Evolutionary conservation across 2,113 vertebrate genomes (phyloP), one percentile per base, ranked within the genome.

Genomic region (Benitochromis conjunctus): DNA sequence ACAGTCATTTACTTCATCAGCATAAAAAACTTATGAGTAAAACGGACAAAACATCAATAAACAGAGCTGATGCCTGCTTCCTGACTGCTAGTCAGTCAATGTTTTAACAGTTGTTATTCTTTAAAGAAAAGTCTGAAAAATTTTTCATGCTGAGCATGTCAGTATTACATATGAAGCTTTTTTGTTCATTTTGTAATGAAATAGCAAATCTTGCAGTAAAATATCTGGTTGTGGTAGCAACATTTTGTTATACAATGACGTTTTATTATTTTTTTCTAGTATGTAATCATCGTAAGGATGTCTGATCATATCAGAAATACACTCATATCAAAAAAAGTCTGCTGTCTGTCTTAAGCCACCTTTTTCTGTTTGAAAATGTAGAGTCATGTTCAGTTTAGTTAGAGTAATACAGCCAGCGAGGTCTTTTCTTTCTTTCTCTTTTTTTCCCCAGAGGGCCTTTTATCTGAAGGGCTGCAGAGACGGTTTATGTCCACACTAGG

Each of bases 371-470:
- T 29, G 21, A 58, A 80, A 43, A 31, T 80, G 55, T 57, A 24
- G 54, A 38, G 21, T 80, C 16, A 58, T 43, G 36, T 26, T 14
- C 38, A 48, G 19, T 60, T 56, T 43, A 56, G 18, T 0, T 54
- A 56, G 24, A 57, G 34, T 74, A 56, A 41, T 46, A 7, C 11
- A 29, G 34, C 11, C 24, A 26, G 13, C 0, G 1, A 13, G 31
- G 4, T 41, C n/a, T 54, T 43, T 79, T 84, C 54, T 81, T 13
- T 38, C 64, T 81, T 54, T 86, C 16, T 9, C 34, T 18, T 82
- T 53, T 11, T 81, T 18, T 82, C 53, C 31, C 21, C 19, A 79
- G 8, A 79, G 8, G 56, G 77, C 46, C 21, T 80, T 57, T 86
- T n/a, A 6, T 57, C 34, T 74, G 54, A 71, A 77, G 34, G 7